Percentiles rank a stretch among this genome's conserved stretches.
phyloP scores from a whole-genome alignment of 2,113 vertebrate species.

The Podiceps cristatus region DNA sequence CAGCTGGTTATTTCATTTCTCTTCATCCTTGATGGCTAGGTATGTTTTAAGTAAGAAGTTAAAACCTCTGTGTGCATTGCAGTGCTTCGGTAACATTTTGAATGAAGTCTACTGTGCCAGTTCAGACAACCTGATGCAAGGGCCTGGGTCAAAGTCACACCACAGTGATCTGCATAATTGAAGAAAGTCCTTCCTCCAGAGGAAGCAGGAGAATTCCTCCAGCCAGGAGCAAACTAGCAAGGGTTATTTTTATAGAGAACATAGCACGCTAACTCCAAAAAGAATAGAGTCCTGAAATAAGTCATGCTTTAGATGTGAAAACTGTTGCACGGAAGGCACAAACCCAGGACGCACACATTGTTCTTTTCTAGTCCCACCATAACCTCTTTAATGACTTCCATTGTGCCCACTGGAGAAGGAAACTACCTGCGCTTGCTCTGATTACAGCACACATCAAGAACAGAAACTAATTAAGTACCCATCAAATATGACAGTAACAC shows the following conservation, averaged over 20 bases:
- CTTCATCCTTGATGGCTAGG: background rate
- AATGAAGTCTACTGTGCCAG: background rate
- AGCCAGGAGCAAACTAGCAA: background rate
- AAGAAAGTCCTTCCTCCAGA: background rate
- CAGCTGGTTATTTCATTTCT: background rate
- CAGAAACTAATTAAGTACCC: background rate
- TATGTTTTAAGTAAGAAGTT: background rate
- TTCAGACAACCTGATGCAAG: background rate
- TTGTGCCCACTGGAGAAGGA: background rate
- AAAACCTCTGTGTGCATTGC: accelerated
- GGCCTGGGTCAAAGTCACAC: background rate
- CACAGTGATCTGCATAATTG: background rate
- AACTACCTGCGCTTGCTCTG: background rate
- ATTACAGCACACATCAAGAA: background rate
- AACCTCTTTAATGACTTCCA: background rate
- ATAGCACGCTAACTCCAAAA: background rate
- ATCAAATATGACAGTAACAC: background rate
- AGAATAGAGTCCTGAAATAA: background rate
- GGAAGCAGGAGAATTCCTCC: background rate
- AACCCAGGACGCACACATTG: background rate
- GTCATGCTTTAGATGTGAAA: background rate
- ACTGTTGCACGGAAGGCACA: background rate
- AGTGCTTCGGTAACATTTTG: background rate
- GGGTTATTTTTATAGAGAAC: background rate
- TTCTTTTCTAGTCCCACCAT: background rate